phyloP scores from a whole-genome alignment of 2,888 invertebrate species.

The Pharmacophagus antenor region DNA sequence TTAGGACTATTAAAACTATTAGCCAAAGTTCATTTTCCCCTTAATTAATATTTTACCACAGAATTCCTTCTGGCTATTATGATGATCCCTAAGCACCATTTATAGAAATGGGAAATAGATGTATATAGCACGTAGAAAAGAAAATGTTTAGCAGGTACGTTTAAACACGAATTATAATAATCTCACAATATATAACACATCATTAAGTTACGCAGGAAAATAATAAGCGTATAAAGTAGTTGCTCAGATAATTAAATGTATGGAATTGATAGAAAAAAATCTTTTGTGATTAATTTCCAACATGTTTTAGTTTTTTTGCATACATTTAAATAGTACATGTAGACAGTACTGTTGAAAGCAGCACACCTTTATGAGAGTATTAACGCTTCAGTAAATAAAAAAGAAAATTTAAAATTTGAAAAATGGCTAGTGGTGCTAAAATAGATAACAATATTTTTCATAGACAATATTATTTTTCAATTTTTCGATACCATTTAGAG shows the following conservation, averaged over 20 bases:
- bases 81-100: slow-evolving; percentile 7
- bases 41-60: slow-evolving; percentile 13
- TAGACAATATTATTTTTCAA: slow-evolving; percentile 71
- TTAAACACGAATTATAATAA: slow-evolving; percentile 9
- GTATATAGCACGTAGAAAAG: slow-evolving; percentile 30
- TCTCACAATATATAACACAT: slow-evolving; percentile 7
- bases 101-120: slow-evolving; percentile 31
- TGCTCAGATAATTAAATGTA: slow-evolving; percentile 36
- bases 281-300: slow-evolving; percentile 1
- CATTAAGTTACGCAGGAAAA: slow-evolving; percentile 1
- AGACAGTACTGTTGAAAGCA: not conserved
- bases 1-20: slow-evolving; percentile 19
- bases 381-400: slow-evolving; percentile 18
- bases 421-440: slow-evolving; percentile 72
- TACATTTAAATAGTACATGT: not conserved
- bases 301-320: not conserved
- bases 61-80: slow-evolving; percentile 2
- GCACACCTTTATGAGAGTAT: not conserved
- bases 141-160: slow-evolving; percentile 8
- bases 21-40: slow-evolving; percentile 9
- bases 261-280: slow-evolving; percentile 35
- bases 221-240: slow-evolving; percentile 30
- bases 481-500: slow-evolving; percentile 68
- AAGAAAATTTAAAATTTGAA: slow-evolving; percentile 17
- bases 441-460: slow-evolving; percentile 68